Conservation (phyloP, 2,888 invertebrate species). For the Aspidapion aeneum region DNA sequence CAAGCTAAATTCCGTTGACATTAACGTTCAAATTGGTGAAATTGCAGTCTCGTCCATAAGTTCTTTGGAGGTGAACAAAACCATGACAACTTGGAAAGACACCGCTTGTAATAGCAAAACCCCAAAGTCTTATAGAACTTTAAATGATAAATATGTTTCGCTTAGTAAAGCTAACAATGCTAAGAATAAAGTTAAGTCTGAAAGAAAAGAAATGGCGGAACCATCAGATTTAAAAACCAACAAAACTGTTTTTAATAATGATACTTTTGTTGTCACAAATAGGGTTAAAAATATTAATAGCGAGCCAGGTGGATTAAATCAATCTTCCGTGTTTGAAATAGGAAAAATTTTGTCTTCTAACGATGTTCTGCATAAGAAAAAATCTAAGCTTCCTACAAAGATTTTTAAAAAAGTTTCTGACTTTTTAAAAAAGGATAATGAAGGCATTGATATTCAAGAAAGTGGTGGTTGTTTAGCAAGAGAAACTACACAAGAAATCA, state of each 20-base stretch:
- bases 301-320: not conserved
- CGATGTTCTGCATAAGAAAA: slow-evolving; percentile 19
- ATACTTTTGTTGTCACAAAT: not conserved
- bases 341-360: slow-evolving; percentile 25
- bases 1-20: slow-evolving; percentile 43
- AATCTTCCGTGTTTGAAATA: not conserved
- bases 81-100: slow-evolving; percentile 41
- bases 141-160: too few relatives aligned
- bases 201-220: too few relatives aligned
- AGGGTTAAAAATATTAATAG: not conserved
- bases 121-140: not conserved
- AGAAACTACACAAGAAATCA: too few relatives aligned
- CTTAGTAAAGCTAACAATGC: too few relatives aligned
- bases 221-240: too few relatives aligned
- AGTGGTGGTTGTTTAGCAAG: too few relatives aligned
- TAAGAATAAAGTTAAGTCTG: too few relatives aligned
- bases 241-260: not conserved
- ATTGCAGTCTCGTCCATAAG: slow-evolving; percentile 41
- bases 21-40: slow-evolving; percentile 40
- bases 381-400: slow-evolving; percentile 10
- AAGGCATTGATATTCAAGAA: not conserved
- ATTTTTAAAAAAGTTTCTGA: slow-evolving; percentile 9
- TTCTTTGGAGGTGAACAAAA: slow-evolving; percentile 22
- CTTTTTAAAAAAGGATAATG: slow-evolving; percentile 7
- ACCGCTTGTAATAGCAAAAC: slow-evolving; percentile 7